phyloP scores from a whole-genome alignment of 2,113 vertebrate species.

The Neomonachus schauinslandi region DNA sequence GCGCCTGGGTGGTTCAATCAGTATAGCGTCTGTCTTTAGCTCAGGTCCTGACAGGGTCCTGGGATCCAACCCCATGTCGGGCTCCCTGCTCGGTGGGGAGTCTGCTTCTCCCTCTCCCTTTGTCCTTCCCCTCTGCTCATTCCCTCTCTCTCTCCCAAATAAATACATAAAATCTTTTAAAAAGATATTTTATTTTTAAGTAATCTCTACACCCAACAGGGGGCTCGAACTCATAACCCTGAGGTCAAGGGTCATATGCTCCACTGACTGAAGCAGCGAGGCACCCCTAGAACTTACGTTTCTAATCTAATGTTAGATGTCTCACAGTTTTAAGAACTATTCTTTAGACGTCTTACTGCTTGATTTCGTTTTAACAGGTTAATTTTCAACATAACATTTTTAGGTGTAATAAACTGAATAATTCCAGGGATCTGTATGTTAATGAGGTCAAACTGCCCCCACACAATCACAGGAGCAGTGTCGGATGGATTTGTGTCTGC shows the following conservation, averaged over 20 bases:
- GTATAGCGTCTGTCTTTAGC: background rate
- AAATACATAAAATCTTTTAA: background rate
- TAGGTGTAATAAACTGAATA: background rate
- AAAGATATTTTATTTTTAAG: background rate
- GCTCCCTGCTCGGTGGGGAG: background rate
- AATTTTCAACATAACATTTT: conserved; percentile 31
- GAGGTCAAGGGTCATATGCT: background rate
- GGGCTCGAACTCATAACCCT: background rate
- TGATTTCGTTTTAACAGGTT: background rate
- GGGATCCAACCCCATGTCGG: background rate
- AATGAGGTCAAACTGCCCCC: background rate
- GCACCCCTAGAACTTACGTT: background rate
- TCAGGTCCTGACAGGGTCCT: background rate
- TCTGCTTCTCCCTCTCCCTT: background rate
- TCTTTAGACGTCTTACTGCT: background rate
- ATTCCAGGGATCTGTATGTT: background rate
- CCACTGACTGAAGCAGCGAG: background rate
- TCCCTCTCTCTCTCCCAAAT: background rate
- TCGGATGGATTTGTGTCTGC: background rate
- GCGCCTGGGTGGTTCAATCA: background rate
- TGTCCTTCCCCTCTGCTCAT: background rate
- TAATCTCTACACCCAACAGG: background rate
- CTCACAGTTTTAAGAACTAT: background rate
- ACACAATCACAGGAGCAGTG: background rate
- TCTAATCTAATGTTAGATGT: background rate